Evolutionary conservation across 2,888 invertebrate species (phyloP).

Genomic region (Dinocampus coccinellae): DNA sequence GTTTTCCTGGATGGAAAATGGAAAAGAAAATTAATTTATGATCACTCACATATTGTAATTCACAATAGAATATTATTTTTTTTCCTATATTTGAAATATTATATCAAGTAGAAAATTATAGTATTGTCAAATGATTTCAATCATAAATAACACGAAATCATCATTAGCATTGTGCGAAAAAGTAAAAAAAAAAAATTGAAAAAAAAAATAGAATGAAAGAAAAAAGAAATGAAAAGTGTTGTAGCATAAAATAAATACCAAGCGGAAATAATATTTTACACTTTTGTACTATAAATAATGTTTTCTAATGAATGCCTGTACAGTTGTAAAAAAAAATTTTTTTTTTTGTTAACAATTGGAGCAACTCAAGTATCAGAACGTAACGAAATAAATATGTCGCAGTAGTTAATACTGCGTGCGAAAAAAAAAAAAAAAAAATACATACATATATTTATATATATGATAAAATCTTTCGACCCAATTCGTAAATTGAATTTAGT

Average conservation of each 20-base stretch:
- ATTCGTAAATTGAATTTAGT: background rate
- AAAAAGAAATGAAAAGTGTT: background rate
- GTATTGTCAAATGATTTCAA: background rate
- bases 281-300: background rate
- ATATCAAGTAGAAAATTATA: background rate
- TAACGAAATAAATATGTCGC: slow-evolving; percentile 10
- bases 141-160: background rate
- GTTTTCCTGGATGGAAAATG: too few relatives aligned
- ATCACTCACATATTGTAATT: too few relatives aligned
- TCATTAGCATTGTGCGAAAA: background rate
- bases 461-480: background rate
- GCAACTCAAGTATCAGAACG: slow-evolving; percentile 19
- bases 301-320: background rate
- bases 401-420: background rate
- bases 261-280: background rate
- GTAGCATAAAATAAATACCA: background rate
- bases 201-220: background rate
- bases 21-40: too few relatives aligned
- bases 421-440: slow-evolving; percentile 2
- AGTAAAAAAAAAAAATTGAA: background rate
- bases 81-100: too few relatives aligned
- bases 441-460: background rate
- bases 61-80: too few relatives aligned
- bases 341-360: slow-evolving; percentile 10
- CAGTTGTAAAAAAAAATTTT: too few relatives aligned